phyloP scores from a whole-genome alignment of 2,888 invertebrate species.

The Eupithecia exiguata region DNA sequence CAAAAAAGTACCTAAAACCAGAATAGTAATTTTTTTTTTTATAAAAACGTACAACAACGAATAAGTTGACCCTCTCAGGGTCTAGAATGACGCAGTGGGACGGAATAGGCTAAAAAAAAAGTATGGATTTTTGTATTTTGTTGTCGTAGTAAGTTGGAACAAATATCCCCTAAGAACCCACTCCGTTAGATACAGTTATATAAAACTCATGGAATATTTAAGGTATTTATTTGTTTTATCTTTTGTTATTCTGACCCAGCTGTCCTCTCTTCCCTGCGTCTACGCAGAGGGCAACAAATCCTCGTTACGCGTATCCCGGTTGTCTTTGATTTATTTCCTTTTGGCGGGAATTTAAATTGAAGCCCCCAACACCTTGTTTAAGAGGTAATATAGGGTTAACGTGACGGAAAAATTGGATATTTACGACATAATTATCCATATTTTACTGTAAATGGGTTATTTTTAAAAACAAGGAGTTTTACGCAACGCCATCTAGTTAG shows the following conservation, averaged over 20 bases:
- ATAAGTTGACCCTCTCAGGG: no score
- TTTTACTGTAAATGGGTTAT: not conserved
- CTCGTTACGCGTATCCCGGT: slow-evolving; percentile 32
- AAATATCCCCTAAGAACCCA: no score
- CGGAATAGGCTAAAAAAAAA: no score
- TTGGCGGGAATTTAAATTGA: slow-evolving; percentile 33
- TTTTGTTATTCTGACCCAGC: not conserved
- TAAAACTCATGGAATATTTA: not conserved
- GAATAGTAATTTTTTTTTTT: no score
- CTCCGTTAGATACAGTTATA: no score
- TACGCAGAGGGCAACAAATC: slow-evolving; percentile 27
- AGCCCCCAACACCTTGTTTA: slow-evolving; percentile 27
- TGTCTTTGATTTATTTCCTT: slow-evolving; percentile 30
- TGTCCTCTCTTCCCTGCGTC: slow-evolving; percentile 11
- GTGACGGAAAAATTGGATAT: slow-evolving; percentile 17
- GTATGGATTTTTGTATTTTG: no score
- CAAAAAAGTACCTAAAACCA: no score
- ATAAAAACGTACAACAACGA: no score
- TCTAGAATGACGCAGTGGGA: no score
- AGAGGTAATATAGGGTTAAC: slow-evolving; percentile 26
- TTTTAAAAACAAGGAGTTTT: not conserved
- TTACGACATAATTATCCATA: slow-evolving; percentile 18
- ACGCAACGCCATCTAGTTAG: not conserved
- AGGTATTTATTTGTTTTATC: not conserved
- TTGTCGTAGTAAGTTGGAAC: no score